Base-by-base conservation (phyloP, 2,888 invertebrate species). In the Augochlorella aurata region DNA sequence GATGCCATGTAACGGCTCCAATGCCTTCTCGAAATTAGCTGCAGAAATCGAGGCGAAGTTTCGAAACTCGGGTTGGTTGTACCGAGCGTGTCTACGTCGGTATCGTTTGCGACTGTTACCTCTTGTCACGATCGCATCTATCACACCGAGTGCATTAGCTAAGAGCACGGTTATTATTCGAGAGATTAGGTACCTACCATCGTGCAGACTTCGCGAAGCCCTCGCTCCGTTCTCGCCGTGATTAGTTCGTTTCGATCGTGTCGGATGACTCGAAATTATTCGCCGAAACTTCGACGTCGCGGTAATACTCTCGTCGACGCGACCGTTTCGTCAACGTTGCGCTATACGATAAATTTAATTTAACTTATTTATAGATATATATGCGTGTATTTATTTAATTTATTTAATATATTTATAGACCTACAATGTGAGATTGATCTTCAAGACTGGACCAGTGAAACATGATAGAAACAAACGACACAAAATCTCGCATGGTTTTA, bases 1-100 rank as follows among this genome's bases (percentile, higher is more conserved):
- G 61, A 21, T 1, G 14, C 14, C 8, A 5, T 5, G 61, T 24
- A 5, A 12, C 24, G 61, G 24, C 44, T 67, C 44, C 67, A 61
- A 61, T 81, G 67, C 74, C 78, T 87, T 77, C 81, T 79, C 70
- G 71, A 87, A 87, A 87, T 87, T 87, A 85, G 85, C 84, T 82
- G 49, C 82, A 75, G 47, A 75, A 78, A 87, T 82, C 85, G 65
- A 78, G n/a, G 50, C 61, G 38, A 73, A 82, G 82, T 82, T 82
- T 73, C 69, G 81, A 70, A 82, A 82, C 82, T 82, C 68, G n/a
- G 52, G 44, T 45, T 21, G 63, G 63, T 72, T 81, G 73, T 75
- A 79, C 49, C 75, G 54, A 54, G 68, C 71, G 52, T 74, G 81
- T 66, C 50, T 29, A 76, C 73, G 47, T 77, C 65, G 72, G 73